A percentile compares a stretch with the other conserved stretches of the same genome.
Evolutionary conservation across 2,797 vertebrate species (phyloP).

Genomic region (Enteromius anoplus): DNA sequence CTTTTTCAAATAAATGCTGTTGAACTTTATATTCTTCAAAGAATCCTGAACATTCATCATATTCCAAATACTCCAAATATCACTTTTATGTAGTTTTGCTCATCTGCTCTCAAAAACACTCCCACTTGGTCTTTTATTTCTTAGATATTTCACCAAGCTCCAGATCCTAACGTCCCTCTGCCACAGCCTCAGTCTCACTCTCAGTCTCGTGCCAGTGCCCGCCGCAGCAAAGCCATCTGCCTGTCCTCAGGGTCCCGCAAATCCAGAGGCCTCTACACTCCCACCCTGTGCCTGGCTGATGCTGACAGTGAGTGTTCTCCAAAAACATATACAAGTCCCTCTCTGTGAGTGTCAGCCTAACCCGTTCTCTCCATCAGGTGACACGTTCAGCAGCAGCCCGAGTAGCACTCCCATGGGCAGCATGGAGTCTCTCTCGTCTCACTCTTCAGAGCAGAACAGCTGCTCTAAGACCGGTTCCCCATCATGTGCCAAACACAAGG

Average conservation of each 20-base stretch:
- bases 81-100: background rate
- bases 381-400: slow-evolving; percentile 95
- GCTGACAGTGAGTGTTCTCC: slow-evolving; percentile 91
- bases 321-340: background rate
- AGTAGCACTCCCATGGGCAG: slow-evolving; percentile 97
- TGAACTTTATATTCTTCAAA: no score
- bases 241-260: slow-evolving; percentile 91
- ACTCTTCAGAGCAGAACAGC: slow-evolving; percentile 95
- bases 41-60: no score
- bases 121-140: slow-evolving; percentile 30
- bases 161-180: slow-evolving; percentile 91
- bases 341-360: background rate
- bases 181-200: slow-evolving; percentile 80
- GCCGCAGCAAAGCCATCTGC: slow-evolving; percentile 91
- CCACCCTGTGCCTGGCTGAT: slow-evolving; percentile 89
- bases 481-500: slow-evolving; percentile 82
- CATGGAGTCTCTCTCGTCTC: slow-evolving; percentile 95
- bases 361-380: slow-evolving; percentile 75
- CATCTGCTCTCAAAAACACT: background rate
- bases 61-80: background rate
- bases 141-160: slow-evolving; percentile 92
- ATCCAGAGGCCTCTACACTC: slow-evolving; percentile 86
- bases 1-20: no score
- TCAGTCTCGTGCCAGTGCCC: slow-evolving; percentile 79
- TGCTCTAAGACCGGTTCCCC: slow-evolving; percentile 78